These are phyloP conservation scores for Chymomyza costata DNA, from an alignment of 1,140 invertebrate species.

Conservation along the genomic window DNA sequence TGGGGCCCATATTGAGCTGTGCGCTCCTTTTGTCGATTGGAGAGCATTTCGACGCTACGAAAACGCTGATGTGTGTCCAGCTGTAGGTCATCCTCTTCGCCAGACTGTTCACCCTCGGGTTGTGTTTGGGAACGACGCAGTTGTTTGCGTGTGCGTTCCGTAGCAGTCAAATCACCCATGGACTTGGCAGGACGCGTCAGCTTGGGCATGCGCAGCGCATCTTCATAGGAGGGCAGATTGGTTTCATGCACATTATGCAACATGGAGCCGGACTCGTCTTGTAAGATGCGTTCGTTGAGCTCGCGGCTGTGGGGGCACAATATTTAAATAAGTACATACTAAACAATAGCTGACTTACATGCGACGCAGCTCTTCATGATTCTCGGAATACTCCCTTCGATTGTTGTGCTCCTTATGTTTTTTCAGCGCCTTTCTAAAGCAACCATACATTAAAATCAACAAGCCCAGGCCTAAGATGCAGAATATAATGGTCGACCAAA, in stretches of 20 bases:
- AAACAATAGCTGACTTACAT: too few relatives aligned
- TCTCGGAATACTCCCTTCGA: constrained; percentile 48
- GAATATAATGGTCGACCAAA: constrained; percentile 80
- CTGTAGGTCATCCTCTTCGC: constrained; percentile 63
- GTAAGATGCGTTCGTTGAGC: constrained; percentile 77
- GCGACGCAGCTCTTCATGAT: constrained; percentile 77
- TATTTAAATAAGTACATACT: not conserved
- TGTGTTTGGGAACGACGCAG: constrained; percentile 75
- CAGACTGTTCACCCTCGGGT: constrained; percentile 49
- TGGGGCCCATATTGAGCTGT: constrained; percentile 48
- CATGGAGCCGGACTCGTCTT: constrained; percentile 78
- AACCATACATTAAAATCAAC: constrained; percentile 23
- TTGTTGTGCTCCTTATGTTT: constrained; percentile 63
- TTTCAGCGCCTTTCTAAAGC: constrained; percentile 75
- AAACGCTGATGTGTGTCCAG: constrained; percentile 61
- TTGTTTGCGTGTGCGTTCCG: constrained; percentile 42
- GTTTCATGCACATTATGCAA: constrained; percentile 79
- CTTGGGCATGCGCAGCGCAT: constrained; percentile 83
- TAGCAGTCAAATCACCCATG: constrained; percentile 75
- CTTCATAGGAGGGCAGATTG: constrained; percentile 82
- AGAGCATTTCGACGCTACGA: constrained; percentile 70
- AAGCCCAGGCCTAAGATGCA: constrained; percentile 58
- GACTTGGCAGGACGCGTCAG: constrained; percentile 78
- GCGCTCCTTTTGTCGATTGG: constrained; percentile 63
- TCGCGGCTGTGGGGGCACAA: constrained; percentile 62